phyloP scores from a whole-genome alignment of 2,888 invertebrate species.

The Aphidoletes aphidimyza region DNA sequence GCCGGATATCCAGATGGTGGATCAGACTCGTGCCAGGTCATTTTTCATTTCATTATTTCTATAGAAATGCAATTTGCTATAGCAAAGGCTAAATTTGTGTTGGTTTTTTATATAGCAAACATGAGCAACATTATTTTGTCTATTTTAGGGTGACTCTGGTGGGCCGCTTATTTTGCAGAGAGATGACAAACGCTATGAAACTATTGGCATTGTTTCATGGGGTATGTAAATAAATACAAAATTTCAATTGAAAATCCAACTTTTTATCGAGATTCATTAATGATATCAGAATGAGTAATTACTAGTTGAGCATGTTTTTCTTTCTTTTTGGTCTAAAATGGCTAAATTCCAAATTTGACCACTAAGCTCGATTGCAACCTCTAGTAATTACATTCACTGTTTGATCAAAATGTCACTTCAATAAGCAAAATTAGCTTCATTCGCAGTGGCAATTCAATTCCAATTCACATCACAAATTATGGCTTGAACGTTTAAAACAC shows the following conservation, averaged over 20 bases:
- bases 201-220: conserved; percentile 82
- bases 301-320: not conserved
- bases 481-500: too few relatives aligned
- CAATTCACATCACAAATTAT: too few relatives aligned
- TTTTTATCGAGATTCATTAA: not conserved
- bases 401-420: too few relatives aligned
- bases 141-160: conserved; percentile 75
- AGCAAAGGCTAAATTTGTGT: not conserved
- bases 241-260: not conserved
- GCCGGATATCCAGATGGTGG: conserved; percentile 78
- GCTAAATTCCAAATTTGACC: not conserved
- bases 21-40: conserved; percentile 77
- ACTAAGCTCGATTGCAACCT: too few relatives aligned
- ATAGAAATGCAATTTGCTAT: not conserved
- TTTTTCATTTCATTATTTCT: conserved; percentile 46
- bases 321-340: not conserved
- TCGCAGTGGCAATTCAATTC: too few relatives aligned
- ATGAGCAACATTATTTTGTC: too few relatives aligned
- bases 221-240: conserved; percentile 64
- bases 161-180: conserved; percentile 76
- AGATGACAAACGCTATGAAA: conserved; percentile 71
- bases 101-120: not conserved
- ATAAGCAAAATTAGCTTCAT: too few relatives aligned
- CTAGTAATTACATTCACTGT: too few relatives aligned
- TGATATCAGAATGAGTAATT: not conserved